These are phyloP conservation scores for Scolopax mira DNA, from an alignment of 2,113 vertebrate genomes.

Conservation along the genomic window DNA sequence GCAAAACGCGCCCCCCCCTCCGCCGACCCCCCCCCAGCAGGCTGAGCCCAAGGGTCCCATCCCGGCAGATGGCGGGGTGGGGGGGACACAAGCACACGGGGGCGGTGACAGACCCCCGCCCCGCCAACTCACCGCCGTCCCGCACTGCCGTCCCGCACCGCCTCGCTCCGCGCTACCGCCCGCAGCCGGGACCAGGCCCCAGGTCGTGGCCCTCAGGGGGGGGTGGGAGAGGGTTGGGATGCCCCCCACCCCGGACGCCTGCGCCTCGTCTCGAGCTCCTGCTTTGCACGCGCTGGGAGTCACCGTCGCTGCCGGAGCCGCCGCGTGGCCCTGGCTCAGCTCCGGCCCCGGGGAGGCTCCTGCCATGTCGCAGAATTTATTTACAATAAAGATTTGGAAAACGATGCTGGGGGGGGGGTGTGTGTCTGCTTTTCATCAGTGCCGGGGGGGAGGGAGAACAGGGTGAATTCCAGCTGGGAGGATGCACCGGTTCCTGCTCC, in stretches of 20 bases:
- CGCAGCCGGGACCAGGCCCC: not conserved
- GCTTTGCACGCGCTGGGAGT: slow-evolving; percentile 24
- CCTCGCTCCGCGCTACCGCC: not conserved
- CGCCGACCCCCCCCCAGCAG: not conserved
- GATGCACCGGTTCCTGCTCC: not conserved
- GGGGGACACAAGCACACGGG: not conserved
- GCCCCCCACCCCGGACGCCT: not conserved
- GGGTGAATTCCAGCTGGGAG: rapidly evolving
- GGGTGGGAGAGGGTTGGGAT: not conserved
- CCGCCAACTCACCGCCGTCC: not conserved
- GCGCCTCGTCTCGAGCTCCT: not conserved
- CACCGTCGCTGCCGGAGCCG: not conserved
- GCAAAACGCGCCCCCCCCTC: not conserved
- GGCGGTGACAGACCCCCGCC: not conserved
- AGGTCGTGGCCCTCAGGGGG: too few species aligned
- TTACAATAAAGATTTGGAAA: slow-evolving; percentile 62
- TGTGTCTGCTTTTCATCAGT: rapidly evolving
- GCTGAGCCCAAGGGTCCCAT: not conserved
- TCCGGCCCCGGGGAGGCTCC: not conserved
- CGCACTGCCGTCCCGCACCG: not conserved
- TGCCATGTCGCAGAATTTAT: slow-evolving; percentile 25
- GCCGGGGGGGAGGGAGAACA: rapidly evolving
- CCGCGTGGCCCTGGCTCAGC: not conserved
- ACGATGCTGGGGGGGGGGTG: rapidly evolving
- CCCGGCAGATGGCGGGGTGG: not conserved